Evolutionary conservation across 2,888 invertebrate genomes (phyloP).

Genomic region (Caradrina kadenii): DNA sequence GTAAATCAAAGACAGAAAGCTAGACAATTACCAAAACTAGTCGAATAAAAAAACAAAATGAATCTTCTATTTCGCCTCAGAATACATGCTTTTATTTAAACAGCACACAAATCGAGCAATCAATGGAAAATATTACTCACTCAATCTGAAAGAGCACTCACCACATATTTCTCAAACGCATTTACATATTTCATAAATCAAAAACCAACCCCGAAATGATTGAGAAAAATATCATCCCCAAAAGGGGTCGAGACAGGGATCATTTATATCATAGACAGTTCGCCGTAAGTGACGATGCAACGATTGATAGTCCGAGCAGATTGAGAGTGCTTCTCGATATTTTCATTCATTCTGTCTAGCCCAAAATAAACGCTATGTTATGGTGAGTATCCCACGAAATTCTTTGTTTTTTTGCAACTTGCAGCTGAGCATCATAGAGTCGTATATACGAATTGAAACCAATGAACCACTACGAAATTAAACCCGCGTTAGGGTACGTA

Average conservation of each 20-base stretch:
- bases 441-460: too few relatives aligned
- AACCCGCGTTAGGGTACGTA: too few relatives aligned
- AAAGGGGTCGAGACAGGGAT: constrained; percentile 28
- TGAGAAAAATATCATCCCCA: constrained; percentile 30
- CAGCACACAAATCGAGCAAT: not conserved
- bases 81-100: not conserved
- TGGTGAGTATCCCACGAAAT: too few relatives aligned
- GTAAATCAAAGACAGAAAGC: too few relatives aligned
- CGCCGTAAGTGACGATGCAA: constrained; percentile 54
- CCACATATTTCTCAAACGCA: not conserved
- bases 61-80: not conserved
- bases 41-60: too few relatives aligned
- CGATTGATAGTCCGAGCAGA: constrained; percentile 51
- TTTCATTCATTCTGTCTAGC: constrained; percentile 31
- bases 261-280: constrained; percentile 56
- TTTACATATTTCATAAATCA: constrained; percentile 35
- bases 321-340: constrained; percentile 48
- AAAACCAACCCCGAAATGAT: constrained; percentile 11
- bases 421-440: too few relatives aligned
- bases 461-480: too few relatives aligned
- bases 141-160: not conserved
- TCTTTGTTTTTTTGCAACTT: too few relatives aligned
- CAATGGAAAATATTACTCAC: not conserved
- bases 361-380: constrained; percentile 1
- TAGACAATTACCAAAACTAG: too few relatives aligned